A percentile compares a stretch with the other conserved stretches of the same genome.
phyloP scores from a whole-genome alignment of 2,797 vertebrate species.

The Alca torda region DNA sequence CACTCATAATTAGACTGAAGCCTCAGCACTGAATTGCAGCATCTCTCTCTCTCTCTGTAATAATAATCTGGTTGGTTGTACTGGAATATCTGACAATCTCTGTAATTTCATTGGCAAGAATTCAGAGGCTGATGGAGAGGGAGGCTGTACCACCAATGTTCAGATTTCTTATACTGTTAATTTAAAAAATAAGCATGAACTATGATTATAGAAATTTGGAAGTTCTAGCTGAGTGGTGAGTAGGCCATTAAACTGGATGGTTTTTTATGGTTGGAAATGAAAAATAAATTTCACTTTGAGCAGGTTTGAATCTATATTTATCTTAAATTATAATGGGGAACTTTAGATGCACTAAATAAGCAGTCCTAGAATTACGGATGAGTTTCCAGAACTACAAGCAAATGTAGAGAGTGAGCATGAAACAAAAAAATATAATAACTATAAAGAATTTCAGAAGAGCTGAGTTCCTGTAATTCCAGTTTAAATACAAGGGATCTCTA shows the following conservation, averaged over 20 bases:
- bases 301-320: not conserved
- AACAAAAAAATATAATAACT: not conserved
- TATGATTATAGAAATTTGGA: not conserved
- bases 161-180: not conserved
- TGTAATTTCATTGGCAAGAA: not conserved
- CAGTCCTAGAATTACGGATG: not conserved
- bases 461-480: not conserved
- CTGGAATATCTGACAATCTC: not conserved
- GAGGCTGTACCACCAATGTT: accelerated
- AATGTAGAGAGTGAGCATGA: not conserved
- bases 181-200: not conserved
- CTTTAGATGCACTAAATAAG: not conserved
- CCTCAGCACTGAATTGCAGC: not conserved
- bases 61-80: not conserved
- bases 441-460: not conserved
- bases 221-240: not conserved
- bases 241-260: not conserved
- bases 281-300: not conserved
- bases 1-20: not conserved
- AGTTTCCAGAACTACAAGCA: not conserved
- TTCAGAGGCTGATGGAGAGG: not conserved
- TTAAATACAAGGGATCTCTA: not conserved
- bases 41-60: not conserved
- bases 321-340: not conserved
- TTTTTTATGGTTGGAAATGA: not conserved